Evolutionary conservation across 2,113 vertebrate genomes (phyloP).

Genomic region (Gulo gulo): DNA sequence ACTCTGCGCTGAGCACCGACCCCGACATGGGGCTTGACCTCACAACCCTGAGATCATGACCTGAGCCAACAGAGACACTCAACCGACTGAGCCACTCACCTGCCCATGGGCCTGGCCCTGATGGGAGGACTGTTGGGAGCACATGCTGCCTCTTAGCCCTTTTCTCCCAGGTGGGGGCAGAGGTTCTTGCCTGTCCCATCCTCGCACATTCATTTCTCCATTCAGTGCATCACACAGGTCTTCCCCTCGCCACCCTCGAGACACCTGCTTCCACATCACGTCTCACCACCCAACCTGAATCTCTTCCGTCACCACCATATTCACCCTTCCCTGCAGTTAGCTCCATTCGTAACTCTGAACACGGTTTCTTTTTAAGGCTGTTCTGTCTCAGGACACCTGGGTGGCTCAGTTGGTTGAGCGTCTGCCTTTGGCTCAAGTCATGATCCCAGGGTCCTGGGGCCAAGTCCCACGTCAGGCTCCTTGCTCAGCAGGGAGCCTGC

Average conservation of each 20-base stretch:
- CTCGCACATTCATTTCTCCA: not conserved
- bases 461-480: fast-evolving
- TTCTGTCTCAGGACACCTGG: not conserved
- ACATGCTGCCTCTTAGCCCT: not conserved
- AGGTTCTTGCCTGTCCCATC: not conserved
- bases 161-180: too few relatives aligned
- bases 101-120: not conserved
- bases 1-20: not conserved
- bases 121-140: fast-evolving
- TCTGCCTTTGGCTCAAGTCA: not conserved
- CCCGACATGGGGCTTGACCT: not conserved
- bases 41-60: not conserved
- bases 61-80: not conserved
- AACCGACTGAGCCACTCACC: not conserved
- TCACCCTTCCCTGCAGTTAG: not conserved
- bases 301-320: not conserved
- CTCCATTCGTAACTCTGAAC: not conserved
- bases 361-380: not conserved
- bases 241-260: not conserved
- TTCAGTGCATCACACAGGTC: not conserved
- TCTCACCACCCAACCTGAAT: not conserved
- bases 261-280: not conserved
- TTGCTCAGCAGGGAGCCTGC: not conserved
- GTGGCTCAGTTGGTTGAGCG: not conserved
- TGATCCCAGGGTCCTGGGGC: not conserved